phyloP scores from a whole-genome alignment of 2,797 vertebrate genomes.

The Capromys pilorides region DNA sequence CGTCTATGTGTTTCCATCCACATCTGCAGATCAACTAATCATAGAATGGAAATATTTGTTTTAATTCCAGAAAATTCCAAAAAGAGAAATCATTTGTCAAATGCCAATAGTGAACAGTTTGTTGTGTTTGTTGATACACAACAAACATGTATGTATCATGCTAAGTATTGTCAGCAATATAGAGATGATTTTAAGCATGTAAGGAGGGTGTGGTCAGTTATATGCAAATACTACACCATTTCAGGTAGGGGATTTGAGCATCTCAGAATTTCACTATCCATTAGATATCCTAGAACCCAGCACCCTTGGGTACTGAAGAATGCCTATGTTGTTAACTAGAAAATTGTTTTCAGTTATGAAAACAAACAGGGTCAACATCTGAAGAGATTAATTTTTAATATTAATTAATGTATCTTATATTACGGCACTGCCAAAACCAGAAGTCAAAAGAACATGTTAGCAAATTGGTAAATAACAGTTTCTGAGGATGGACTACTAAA shows the following conservation, averaged over 20 bases:
- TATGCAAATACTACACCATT: not conserved
- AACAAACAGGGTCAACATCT: conserved; percentile 28
- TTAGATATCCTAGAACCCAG: not conserved
- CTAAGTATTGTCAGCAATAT: not conserved
- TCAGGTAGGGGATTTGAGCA: not conserved
- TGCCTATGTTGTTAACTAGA: not conserved
- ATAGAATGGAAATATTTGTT: not conserved
- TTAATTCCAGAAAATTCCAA: not conserved
- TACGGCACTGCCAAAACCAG: conserved; percentile 8
- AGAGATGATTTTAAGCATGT: not conserved
- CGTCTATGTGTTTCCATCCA: not conserved
- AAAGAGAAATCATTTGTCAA: not conserved
- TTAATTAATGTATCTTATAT: not conserved
- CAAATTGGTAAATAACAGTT: conserved; percentile 29
- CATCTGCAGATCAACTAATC: not conserved
- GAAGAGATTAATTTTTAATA: not conserved
- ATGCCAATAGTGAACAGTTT: not conserved
- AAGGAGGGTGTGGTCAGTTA: not conserved
- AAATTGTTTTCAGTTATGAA: not conserved
- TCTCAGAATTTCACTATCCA: not conserved
- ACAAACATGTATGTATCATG: not conserved
- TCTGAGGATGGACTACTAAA: conserved; percentile 2
- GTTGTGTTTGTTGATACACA: no score
- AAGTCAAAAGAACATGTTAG: not conserved
- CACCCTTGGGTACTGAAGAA: not conserved